Conservation (phyloP, 2,888 invertebrate species). For the Epirrita christyi region DNA sequence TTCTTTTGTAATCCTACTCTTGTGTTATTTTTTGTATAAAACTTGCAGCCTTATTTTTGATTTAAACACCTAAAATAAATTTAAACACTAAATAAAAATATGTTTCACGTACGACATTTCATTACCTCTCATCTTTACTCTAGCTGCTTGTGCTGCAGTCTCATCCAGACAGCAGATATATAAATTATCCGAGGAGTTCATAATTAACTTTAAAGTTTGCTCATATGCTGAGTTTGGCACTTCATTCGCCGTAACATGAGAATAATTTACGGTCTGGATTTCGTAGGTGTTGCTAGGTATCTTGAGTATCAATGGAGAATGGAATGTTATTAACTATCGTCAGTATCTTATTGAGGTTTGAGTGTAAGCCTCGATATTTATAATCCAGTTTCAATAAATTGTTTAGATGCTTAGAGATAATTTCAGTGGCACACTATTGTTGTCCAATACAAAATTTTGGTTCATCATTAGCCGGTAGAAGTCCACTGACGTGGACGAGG, state of each 20-base stretch:
- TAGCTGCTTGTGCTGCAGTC: neutral
- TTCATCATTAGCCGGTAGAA: too few relatives aligned
- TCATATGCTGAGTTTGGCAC: conserved; percentile 61
- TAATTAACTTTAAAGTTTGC: neutral
- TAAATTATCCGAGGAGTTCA: neutral
- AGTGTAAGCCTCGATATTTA: neutral
- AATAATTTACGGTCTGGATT: conserved; percentile 65
- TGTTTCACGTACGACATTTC: too few relatives aligned
- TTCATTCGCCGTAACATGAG: conserved; percentile 53
- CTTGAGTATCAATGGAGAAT: conserved; percentile 43
- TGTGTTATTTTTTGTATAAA: neutral
- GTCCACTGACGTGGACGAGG: too few relatives aligned
- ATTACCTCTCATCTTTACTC: neutral
- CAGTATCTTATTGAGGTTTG: neutral
- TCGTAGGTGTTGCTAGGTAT: conserved; percentile 42
- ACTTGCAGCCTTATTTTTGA: too few relatives aligned
- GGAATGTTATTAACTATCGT: conserved; percentile 2
- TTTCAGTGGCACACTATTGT: too few relatives aligned
- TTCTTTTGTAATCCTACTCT: neutral
- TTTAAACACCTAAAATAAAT: too few relatives aligned
- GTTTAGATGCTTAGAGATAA: too few relatives aligned
- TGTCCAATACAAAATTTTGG: too few relatives aligned
- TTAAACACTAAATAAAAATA: too few relatives aligned
- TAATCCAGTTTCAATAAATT: neutral
- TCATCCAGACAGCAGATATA: neutral